Evolutionary conservation across 92 coral and sea anemone genomes (phyloP).

Genomic region (Isaurus tuberculatus): DNA sequence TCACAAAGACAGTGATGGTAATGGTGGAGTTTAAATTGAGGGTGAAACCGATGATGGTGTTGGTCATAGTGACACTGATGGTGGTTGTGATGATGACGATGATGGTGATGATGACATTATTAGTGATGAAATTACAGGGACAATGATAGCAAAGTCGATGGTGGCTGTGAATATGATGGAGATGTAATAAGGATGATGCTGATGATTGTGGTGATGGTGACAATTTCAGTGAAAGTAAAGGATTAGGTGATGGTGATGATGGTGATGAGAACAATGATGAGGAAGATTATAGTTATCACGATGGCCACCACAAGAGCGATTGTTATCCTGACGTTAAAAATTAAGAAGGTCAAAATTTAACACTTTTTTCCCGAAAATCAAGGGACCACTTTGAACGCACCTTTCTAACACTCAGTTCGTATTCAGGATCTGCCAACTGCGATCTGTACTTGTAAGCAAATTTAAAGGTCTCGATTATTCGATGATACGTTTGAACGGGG

Average conservation of each 20-base stretch:
- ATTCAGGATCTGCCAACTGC: conserved; percentile 63
- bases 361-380: background rate
- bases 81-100: background rate
- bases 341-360: background rate
- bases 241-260: background rate
- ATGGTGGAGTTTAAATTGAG: background rate
- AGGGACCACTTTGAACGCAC: conserved; percentile 27
- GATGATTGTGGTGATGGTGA: background rate
- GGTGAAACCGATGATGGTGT: background rate
- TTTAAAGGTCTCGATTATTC: conserved; percentile 95
- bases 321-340: background rate
- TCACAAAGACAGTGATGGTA: background rate
- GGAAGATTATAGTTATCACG: background rate
- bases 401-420: conserved; percentile 77
- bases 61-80: background rate
- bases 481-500: conserved; percentile 92
- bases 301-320: background rate
- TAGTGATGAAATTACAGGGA: background rate
- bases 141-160: background rate
- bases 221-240: background rate
- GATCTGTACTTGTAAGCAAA: conserved; percentile 92
- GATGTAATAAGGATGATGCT: background rate
- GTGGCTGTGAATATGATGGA: background rate
- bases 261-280: background rate
- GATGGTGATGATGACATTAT: background rate